Conservation (phyloP, 2,888 invertebrate genomes). For the Phalera bucephala region DNA sequence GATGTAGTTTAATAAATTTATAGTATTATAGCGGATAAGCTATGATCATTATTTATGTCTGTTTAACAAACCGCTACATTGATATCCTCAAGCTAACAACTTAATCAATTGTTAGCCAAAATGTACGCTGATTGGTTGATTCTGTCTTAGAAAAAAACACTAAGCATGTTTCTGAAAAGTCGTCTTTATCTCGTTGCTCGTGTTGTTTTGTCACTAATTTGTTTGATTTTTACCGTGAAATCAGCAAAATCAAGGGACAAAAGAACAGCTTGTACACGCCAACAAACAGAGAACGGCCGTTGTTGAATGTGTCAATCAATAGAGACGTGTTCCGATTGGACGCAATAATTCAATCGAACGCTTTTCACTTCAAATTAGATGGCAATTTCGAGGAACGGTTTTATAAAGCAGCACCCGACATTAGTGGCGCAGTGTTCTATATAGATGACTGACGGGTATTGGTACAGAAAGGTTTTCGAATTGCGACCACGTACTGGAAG, state of each 20-base stretch:
- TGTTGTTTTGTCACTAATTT: not conserved
- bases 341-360: slow-evolving; percentile 29
- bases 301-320: slow-evolving; percentile 36
- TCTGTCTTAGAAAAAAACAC: no score
- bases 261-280: slow-evolving; percentile 10
- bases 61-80: not conserved
- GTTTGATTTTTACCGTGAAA: slow-evolving; percentile 4
- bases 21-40: no score
- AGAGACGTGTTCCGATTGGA: slow-evolving; percentile 18
- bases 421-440: not conserved
- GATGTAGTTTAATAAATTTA: no score
- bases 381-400: slow-evolving; percentile 10
- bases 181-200: no score
- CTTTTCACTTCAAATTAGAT: slow-evolving; percentile 31
- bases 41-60: not conserved
- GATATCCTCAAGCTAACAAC: not conserved
- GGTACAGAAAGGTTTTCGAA: no score
- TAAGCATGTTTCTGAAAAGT: no score
- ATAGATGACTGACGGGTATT: no score
- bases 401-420: not conserved
- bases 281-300: slow-evolving; percentile 5
- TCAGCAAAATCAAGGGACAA: slow-evolving; percentile 12
- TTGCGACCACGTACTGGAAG: no score
- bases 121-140: no score
- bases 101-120: no score